Base-by-base conservation (phyloP, 2,113 vertebrate species). In the Lagopus muta region DNA sequence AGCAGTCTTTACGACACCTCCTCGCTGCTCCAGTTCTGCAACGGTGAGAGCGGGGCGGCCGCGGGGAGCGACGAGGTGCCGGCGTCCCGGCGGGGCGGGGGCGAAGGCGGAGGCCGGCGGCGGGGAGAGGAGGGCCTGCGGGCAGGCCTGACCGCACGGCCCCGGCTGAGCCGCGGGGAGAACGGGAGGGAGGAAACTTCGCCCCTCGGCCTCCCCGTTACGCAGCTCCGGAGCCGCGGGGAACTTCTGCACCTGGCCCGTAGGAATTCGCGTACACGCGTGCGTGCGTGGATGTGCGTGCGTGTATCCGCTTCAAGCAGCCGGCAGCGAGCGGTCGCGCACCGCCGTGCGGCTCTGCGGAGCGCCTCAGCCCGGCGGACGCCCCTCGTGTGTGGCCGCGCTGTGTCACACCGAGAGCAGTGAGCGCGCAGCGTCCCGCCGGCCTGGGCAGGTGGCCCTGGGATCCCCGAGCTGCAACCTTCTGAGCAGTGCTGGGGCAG, bases 1-100 rank as follows among this genome's bases (percentile, higher is more conserved):
- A 98, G 98, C 98, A 99, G 98, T 97, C 98, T 99, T 91, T 99
- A 99, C 97, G 99, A 99, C 98, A 99, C 99, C 95, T 99, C 99
- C 76, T 99, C 99, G 86, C 98, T 99, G 98, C 98, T 99, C 77
- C 99, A 99, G 98, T 99, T 99, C 98, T 99, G 99, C 98, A 99
- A 99, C 94, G 99, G 99, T 99, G 98, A 97, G 97, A 64, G 54
- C 36, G 75, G 66, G 60, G 62, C 50, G 50, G 50, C 50, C 50
- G 50, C 50, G 25, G 50, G 25, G 50, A 54, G 50, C 50, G 50
- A 25, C 50, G 71, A 65, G 20, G 65, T 13, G 57, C n/a, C 55
- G n/a, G 32, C 32, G 27, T 47, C 60, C 78, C 92, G 81, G 81
- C 60, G 85, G 77, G 62, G 94, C 52, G 91, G 91, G 66, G 93